These are phyloP conservation scores for Tetragonula carbonaria DNA, from an alignment of 2,888 invertebrate genomes.

Conservation along the genomic window DNA sequence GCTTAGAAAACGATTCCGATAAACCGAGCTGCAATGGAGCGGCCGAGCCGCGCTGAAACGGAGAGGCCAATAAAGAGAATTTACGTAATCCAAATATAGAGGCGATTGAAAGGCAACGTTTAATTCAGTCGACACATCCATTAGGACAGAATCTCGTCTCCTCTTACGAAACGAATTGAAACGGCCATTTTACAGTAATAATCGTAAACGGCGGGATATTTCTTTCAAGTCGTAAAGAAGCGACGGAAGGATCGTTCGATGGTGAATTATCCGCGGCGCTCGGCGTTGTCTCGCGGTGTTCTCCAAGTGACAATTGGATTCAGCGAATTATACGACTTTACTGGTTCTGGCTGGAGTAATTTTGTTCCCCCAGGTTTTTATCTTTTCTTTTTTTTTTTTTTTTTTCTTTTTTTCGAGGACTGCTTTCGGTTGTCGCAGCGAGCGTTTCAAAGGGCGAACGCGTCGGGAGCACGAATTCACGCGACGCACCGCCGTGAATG, in stretches of 20 bases:
- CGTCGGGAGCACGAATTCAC: constrained; percentile 33
- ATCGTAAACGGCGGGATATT: constrained; percentile 2
- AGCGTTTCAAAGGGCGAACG: constrained; percentile 22
- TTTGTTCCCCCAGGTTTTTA: background rate
- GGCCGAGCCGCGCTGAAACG: constrained; percentile 17
- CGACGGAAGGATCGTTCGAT: no score
- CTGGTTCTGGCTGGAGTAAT: background rate
- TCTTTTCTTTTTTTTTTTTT: background rate
- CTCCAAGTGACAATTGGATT: background rate
- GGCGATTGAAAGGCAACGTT: constrained; percentile 50
- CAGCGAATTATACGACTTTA: background rate
- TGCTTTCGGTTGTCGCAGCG: background rate
- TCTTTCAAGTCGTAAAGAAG: background rate
- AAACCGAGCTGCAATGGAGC: constrained; percentile 27
- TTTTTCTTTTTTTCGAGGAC: constrained; percentile 5
- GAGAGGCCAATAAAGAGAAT: constrained; percentile 49
- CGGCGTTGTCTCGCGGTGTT: no score
- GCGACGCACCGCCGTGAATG: constrained; percentile 14
- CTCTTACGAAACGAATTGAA: constrained; percentile 38
- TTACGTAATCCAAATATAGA: constrained; percentile 56
- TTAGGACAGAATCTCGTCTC: constrained; percentile 34
- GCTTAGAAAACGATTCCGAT: constrained; percentile 50
- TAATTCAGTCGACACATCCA: constrained; percentile 44
- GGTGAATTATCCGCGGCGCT: background rate
- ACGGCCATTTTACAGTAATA: background rate